phyloP scores from a whole-genome alignment of 2,113 vertebrate species.

The Microcebus griseorufus region DNA sequence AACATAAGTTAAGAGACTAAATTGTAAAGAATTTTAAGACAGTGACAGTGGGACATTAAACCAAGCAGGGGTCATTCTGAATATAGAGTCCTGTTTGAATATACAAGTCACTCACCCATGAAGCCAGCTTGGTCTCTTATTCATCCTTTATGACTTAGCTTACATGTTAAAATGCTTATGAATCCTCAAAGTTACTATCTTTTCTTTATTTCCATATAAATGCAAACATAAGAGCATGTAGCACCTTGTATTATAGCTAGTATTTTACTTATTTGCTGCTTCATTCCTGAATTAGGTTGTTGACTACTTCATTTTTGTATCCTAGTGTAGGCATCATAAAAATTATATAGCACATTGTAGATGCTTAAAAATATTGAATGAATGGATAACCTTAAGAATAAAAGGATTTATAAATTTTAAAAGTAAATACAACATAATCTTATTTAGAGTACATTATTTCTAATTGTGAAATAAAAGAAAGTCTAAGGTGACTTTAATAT shows the following conservation, averaged over 20 bases:
- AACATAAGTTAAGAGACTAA: background rate
- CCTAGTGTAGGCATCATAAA: background rate
- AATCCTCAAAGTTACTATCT: background rate
- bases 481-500: background rate
- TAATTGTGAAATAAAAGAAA: background rate
- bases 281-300: background rate
- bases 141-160: background rate
- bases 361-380: background rate
- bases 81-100: background rate
- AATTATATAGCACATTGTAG: background rate
- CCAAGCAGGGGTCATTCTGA: background rate
- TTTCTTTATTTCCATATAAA: background rate
- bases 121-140: background rate
- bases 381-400: background rate
- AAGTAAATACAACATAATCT: background rate
- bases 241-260: background rate
- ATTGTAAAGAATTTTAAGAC: background rate
- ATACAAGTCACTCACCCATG: background rate
- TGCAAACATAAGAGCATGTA: background rate
- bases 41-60: background rate
- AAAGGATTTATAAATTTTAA: background rate
- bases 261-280: background rate
- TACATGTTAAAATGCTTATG: background rate
- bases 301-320: background rate
- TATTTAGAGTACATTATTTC: background rate